These are phyloP conservation scores for Anarsia innoxiella DNA, from an alignment of 2,888 invertebrate genomes.

Conservation along the genomic window DNA sequence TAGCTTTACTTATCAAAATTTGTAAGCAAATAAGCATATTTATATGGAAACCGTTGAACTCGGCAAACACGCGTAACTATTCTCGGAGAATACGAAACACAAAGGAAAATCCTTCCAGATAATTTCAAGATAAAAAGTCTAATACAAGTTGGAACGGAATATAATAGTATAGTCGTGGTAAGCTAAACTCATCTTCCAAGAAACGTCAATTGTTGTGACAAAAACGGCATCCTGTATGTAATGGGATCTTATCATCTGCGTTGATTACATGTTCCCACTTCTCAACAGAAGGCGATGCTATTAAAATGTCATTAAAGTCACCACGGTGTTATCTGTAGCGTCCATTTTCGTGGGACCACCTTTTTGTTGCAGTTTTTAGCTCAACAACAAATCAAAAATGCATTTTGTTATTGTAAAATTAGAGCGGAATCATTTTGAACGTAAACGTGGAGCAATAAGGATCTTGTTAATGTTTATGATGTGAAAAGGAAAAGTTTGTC, in stretches of 20 bases:
- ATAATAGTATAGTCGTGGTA: neutral
- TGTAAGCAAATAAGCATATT: constrained; percentile 7
- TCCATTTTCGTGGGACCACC: constrained; percentile 58
- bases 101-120: neutral
- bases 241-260: constrained; percentile 60
- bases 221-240: constrained; percentile 43
- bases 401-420: constrained; percentile 16
- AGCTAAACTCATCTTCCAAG: constrained; percentile 40
- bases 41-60: neutral
- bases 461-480: constrained; percentile 21
- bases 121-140: constrained; percentile 1
- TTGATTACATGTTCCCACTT: constrained; percentile 61
- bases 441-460: constrained; percentile 31
- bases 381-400: constrained; percentile 36
- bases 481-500: constrained; percentile 32
- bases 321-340: constrained; percentile 66
- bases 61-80: neutral
- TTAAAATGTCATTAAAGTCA: constrained; percentile 73
- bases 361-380: constrained; percentile 71
- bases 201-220: constrained; percentile 47
- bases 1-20: constrained; percentile 4
- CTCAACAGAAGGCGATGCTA: constrained; percentile 65
- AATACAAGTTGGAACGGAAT: too few relatives aligned
- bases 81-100: neutral
- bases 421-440: constrained; percentile 30